Evolutionary conservation across 2,888 invertebrate species (phyloP), one percentile per base, ranked within the genome.

Genomic region (Phyllotreta cruciferae): DNA sequence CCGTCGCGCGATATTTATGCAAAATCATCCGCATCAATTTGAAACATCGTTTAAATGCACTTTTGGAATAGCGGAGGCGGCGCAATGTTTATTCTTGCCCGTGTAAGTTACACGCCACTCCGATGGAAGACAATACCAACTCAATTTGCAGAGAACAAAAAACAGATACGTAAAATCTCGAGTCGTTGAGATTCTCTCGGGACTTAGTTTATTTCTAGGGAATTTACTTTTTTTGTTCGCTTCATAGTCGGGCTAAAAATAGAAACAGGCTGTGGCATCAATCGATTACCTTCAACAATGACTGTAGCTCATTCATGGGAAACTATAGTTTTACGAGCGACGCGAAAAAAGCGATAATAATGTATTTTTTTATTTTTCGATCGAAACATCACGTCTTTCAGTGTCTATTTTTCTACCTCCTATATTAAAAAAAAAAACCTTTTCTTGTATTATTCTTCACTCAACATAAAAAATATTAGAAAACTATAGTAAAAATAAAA

Each of bases 261-360:
- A 67, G 60, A 56, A 38, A 39, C 50, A 37, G 49, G 49, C 34
- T 38, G 8, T 41, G 50, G 53, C 34, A 60, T 54, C 53, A 52
- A 67, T 67, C 57, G 63, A 62, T 66, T 52, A 24, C 14, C 5
- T 39, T 34, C 55, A 60, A 67, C 67, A 60, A 67, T 67, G 63
- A 44, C 7, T 24, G 62, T 34, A 47, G 49, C 60, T 50, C 67
- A 67, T 67, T 67, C 67, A 67, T 63, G 62, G 57, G 64, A 65
- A 61, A 56, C 47, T 36, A 14, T 13, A 44, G 24, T 24, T 24
- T 24, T 24, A 44, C 10, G 11, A 7, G 9, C 11, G 44, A 44
- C 11, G 10, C 7, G 44, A 44, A 13, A 44, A 44, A 10, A 44
- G 7, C 7, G 14, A 3, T 41, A 41, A 41, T 41, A n/a, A 3